phyloP scores from a whole-genome alignment of 64 coral and sea anemone species.

The Acropora tenuis region DNA sequence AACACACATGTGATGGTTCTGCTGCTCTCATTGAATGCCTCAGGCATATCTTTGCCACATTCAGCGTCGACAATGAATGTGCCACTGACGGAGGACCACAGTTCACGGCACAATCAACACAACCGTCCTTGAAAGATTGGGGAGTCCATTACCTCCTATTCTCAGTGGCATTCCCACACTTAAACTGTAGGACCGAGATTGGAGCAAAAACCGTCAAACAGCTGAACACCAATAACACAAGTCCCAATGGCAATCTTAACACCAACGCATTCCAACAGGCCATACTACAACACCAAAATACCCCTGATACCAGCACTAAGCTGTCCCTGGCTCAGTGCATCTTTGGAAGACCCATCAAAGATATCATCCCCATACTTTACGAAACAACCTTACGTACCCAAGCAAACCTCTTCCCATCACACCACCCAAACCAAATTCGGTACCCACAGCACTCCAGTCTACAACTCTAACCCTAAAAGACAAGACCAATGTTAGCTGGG shows the following conservation, averaged over 20 bases:
- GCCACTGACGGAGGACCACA: slow-evolving; percentile 38
- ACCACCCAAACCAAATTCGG: not conserved
- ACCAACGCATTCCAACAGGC: not conserved
- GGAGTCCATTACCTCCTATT: not conserved
- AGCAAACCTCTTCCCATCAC: no score
- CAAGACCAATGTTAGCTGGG: not conserved
- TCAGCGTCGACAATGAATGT: slow-evolving; percentile 25
- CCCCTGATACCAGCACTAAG: not conserved
- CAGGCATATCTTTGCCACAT: not conserved
- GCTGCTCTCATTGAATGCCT: slow-evolving; percentile 29
- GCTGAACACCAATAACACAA: not conserved
- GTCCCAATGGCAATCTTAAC: not conserved
- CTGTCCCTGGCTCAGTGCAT: not conserved
- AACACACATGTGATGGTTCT: slow-evolving; percentile 20
- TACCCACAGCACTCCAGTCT: no score
- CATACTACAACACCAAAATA: not conserved
- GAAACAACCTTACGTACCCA: slow-evolving; percentile 13
- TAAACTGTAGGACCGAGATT: not conserved
- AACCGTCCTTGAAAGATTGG: not conserved
- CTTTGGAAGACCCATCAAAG: not conserved
- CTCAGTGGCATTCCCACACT: not conserved
- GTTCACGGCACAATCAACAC: slow-evolving; percentile 21
- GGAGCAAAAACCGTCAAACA: not conserved
- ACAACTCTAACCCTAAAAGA: no score
- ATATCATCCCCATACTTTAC: not conserved